phyloP scores from a whole-genome alignment of 1,140 invertebrate genomes.

The Mylabris phalerata region DNA sequence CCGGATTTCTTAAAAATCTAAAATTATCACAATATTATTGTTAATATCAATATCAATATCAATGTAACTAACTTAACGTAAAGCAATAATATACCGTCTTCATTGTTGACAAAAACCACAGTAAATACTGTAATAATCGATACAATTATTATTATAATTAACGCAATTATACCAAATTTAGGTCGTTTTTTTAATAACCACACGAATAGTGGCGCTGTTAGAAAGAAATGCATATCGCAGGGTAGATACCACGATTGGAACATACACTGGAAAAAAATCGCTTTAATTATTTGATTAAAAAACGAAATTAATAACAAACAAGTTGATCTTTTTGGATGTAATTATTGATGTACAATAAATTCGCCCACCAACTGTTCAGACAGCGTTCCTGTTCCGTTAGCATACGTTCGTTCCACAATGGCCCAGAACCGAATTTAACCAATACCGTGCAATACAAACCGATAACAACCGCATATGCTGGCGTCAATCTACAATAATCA shows the following conservation, averaged over 20 bases:
- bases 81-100: constrained; percentile 58
- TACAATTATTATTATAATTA: constrained; percentile 48
- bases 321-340: constrained; percentile 60
- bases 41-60: neutral
- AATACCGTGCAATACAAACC: constrained; percentile 66
- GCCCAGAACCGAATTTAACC: constrained; percentile 56
- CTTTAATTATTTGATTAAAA: neutral
- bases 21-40: constrained; percentile 22
- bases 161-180: constrained; percentile 47
- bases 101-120: constrained; percentile 50
- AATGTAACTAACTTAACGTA: constrained; percentile 51
- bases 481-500: constrained; percentile 53
- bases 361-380: constrained; percentile 72
- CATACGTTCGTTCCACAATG: constrained; percentile 58
- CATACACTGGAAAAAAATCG: constrained; percentile 61
- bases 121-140: constrained; percentile 56
- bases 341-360: constrained; percentile 80
- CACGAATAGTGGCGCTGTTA: constrained; percentile 67
- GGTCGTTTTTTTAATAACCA: constrained; percentile 61
- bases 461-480: constrained; percentile 60
- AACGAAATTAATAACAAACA: constrained; percentile 42
- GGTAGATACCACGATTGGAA: constrained; percentile 86
- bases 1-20: constrained; percentile 56
- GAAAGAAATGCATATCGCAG: constrained; percentile 79
- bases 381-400: constrained; percentile 58